phyloP scores from a whole-genome alignment of 2,888 invertebrate species.

The Leptogaster cylindrica region DNA sequence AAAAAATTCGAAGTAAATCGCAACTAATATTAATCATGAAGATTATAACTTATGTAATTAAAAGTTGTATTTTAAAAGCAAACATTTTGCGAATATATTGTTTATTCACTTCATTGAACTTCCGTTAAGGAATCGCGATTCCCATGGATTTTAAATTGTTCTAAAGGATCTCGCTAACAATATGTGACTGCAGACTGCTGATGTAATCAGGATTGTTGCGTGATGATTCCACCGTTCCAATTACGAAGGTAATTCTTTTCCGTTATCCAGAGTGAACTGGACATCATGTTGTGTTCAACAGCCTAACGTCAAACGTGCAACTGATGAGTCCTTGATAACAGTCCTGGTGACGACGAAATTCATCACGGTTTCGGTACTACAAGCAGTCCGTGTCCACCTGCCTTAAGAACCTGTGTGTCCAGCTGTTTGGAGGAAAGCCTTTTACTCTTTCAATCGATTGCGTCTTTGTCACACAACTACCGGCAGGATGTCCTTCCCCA shows the following conservation, averaged over 20 bases:
- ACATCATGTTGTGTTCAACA: constrained; percentile 18
- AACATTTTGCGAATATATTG: no score
- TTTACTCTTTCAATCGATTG: background rate
- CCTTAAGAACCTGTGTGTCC: constrained; percentile 12
- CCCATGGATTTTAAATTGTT: no score
- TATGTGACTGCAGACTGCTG: background rate
- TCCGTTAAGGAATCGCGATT: no score
- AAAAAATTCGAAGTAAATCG: no score
- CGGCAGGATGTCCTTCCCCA: constrained; percentile 12
- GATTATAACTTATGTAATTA: no score
- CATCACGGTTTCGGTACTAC: constrained; percentile 1
- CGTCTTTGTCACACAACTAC: constrained; percentile 14
- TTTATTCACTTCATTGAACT: no score
- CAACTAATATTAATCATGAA: no score
- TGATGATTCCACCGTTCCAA: constrained; percentile 30
- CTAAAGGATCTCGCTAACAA: no score
- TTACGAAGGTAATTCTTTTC: constrained; percentile 15
- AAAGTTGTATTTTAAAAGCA: no score
- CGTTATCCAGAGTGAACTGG: background rate
- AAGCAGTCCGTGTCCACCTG: background rate
- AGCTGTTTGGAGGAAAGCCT: constrained; percentile 1
- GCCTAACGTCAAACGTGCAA: constrained; percentile 9
- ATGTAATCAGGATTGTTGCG: constrained; percentile 21
- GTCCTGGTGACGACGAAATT: constrained; percentile 33
- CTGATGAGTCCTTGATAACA: constrained; percentile 25